Evolutionary conservation across 2,797 vertebrate genomes (phyloP).

Genomic region (Melanogrammus aeglefinus): DNA sequence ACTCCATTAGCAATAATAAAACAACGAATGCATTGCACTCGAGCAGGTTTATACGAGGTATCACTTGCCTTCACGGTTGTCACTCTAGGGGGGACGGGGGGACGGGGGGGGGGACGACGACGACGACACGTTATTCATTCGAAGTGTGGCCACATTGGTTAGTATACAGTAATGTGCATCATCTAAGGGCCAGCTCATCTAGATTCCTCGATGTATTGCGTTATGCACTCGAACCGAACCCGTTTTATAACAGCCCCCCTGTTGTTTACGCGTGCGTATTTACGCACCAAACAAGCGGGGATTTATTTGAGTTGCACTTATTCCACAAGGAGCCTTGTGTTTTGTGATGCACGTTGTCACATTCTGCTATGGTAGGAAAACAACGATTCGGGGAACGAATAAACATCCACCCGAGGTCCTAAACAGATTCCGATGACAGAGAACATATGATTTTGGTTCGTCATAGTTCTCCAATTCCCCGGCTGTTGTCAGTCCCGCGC

Average conservation of each 20-base stretch:
- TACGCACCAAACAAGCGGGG: background rate
- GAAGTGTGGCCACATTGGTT: conserved; percentile 40
- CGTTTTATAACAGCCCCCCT: background rate
- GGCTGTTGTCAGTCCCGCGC: conserved; percentile 19
- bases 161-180: background rate
- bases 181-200: background rate
- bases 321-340: conserved; percentile 17
- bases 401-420: conserved; percentile 22
- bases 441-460: conserved; percentile 70
- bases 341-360: conserved; percentile 40
- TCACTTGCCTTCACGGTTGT: conserved; percentile 23
- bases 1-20: conserved; percentile 49
- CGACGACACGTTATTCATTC: conserved; percentile 44
- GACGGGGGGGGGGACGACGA: too few species aligned
- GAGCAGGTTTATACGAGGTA: conserved; percentile 6
- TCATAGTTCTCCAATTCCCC: conserved; percentile 74
- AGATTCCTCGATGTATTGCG: background rate
- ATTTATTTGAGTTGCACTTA: background rate
- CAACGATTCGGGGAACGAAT: too few species aligned
- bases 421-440: conserved; percentile 66
- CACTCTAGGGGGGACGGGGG: conserved; percentile 12
- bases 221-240: background rate
- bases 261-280: conserved; percentile 1
- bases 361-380: conserved; percentile 12
- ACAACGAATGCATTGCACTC: conserved; percentile 18